A percentile compares a stretch with the other conserved stretches of the same genome.
Conservation (phyloP, 2,797 vertebrate species). For the Gastrophryne carolinensis region DNA sequence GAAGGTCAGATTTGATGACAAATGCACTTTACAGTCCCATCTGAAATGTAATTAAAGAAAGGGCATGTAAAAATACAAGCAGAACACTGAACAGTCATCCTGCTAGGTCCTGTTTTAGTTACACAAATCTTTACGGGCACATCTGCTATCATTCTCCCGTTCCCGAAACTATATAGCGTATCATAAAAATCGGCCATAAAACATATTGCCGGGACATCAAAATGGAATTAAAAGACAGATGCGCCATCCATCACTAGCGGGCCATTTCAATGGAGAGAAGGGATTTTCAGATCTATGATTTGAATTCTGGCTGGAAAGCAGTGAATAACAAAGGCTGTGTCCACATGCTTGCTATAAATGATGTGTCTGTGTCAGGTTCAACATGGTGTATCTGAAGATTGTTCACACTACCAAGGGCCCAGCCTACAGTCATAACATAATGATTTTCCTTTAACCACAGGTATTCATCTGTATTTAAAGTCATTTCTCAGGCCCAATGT, state of each 20-base stretch:
- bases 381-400: neutral
- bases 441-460: too few species aligned
- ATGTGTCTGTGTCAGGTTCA: neutral
- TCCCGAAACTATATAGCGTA: neutral
- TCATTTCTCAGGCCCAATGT: too few species aligned
- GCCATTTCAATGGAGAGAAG: neutral
- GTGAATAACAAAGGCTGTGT: neutral
- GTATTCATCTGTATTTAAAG: too few species aligned
- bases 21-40: too few species aligned
- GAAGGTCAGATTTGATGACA: too few species aligned
- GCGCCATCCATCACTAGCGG: neutral
- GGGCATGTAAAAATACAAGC: too few species aligned
- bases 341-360: too few species aligned
- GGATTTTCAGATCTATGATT: neutral
- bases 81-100: too few species aligned
- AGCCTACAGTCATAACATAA: neutral
- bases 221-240: neutral
- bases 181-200: conserved; percentile 5
- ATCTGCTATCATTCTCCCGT: neutral
- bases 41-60: too few species aligned
- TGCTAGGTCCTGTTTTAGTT: too few species aligned
- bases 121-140: neutral
- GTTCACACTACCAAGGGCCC: neutral
- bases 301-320: neutral
- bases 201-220: neutral